Percentiles rank a stretch among this genome's conserved stretches.
These are phyloP conservation scores for Alsophila aescularia DNA, from an alignment of 2,888 invertebrate genomes.

Conservation along the genomic window DNA sequence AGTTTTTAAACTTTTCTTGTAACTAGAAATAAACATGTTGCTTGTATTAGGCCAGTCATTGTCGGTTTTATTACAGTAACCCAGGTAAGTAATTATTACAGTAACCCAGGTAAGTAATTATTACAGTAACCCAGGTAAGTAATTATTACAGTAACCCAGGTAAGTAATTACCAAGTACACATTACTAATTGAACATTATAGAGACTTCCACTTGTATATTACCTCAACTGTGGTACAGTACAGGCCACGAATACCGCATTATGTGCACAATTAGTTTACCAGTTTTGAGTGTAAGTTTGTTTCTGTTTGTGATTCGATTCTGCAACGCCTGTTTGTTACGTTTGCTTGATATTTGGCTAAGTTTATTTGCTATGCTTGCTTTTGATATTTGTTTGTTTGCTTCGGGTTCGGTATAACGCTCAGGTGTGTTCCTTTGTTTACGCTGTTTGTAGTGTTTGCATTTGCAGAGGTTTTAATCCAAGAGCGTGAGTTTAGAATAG, in stretches of 20 bases:
- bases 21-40: no score
- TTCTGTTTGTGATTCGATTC: constrained; percentile 45
- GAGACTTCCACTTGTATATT: background rate
- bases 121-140: no score
- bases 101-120: no score
- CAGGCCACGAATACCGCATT: constrained; percentile 53
- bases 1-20: no score
- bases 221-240: constrained; percentile 43
- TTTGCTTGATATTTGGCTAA: constrained; percentile 35
- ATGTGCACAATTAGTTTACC: constrained; percentile 74
- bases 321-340: constrained; percentile 27
- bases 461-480: constrained; percentile 16
- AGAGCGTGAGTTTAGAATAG: constrained; percentile 3
- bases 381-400: constrained; percentile 25
- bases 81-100: no score
- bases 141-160: no score
- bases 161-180: no score
- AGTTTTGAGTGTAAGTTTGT: constrained; percentile 62
- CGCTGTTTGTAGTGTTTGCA: constrained; percentile 15
- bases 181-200: background rate
- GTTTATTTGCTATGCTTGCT: constrained; percentile 15
- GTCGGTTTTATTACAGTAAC: no score
- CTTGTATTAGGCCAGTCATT: no score
- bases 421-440: constrained; percentile 21
- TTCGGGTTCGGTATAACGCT: constrained; percentile 12